Percentiles rank a stretch among this genome's conserved stretches.
Evolutionary conservation across 2,113 vertebrate species (phyloP).

Genomic region (Engystomops pustulosus): DNA sequence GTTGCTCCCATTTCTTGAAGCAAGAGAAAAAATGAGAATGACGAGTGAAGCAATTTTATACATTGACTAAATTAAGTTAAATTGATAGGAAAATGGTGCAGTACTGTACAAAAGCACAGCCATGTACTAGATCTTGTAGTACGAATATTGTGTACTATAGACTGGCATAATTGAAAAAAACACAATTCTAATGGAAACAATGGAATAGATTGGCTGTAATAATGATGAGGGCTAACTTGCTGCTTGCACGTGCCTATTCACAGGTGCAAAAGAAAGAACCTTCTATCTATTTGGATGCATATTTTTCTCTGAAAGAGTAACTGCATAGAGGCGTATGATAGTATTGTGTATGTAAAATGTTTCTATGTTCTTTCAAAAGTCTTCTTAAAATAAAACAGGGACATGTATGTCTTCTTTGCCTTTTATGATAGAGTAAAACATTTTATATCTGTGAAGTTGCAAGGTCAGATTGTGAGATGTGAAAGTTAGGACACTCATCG

Average conservation of each 20-base stretch:
- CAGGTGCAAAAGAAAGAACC: slow-evolving; percentile 35
- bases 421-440: not conserved
- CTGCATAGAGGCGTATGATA: not conserved
- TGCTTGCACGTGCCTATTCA: slow-evolving; percentile 21
- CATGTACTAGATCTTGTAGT: slow-evolving; percentile 18
- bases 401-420: not conserved
- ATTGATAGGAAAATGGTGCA: slow-evolving; percentile 29
- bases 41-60: slow-evolving; percentile 40
- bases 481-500: not conserved
- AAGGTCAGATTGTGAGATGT: not conserved
- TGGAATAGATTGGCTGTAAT: slow-evolving; percentile 38
- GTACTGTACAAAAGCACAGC: not conserved
- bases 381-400: not conserved
- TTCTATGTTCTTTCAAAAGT: not conserved
- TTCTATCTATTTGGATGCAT: slow-evolving; percentile 18
- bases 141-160: slow-evolving; percentile 19
- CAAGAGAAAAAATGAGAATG: slow-evolving; percentile 30
- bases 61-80: slow-evolving; percentile 46
- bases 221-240: slow-evolving; percentile 36
- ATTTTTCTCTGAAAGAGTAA: not conserved
- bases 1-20: slow-evolving; percentile 35
- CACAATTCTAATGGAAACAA: slow-evolving; percentile 38
- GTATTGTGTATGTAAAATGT: not conserved
- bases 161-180: slow-evolving; percentile 37
- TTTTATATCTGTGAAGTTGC: not conserved